Conservation (phyloP, 2,797 vertebrate species). For the Sus cebifrons region DNA sequence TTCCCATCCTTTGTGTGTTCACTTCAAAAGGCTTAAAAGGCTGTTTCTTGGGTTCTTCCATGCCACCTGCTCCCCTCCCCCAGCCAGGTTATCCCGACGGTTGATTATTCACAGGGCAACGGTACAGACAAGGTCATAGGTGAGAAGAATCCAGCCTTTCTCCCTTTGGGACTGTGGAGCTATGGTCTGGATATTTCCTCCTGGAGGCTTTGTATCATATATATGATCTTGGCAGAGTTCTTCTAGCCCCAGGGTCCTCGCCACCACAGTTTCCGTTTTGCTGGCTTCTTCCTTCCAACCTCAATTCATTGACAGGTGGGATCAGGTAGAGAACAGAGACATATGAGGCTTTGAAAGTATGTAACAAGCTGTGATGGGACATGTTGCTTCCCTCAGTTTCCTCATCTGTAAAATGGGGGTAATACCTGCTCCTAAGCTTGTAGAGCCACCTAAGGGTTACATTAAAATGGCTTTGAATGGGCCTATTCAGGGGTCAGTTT, state of each 20-base stretch:
- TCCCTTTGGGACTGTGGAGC: neutral
- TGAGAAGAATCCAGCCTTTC: neutral
- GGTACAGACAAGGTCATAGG: neutral
- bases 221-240: neutral
- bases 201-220: neutral
- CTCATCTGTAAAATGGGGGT: neutral
- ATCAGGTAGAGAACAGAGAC: neutral
- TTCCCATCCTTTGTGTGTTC: neutral
- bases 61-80: neutral
- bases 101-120: neutral
- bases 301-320: neutral
- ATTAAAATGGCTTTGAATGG: conserved; percentile 23
- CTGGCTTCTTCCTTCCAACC: neutral
- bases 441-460: neutral
- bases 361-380: neutral
- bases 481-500: neutral
- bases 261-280: neutral
- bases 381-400: neutral
- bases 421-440: neutral
- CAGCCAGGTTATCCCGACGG: too few relatives aligned
- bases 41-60: neutral
- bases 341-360: neutral
- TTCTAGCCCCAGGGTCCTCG: neutral
- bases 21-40: neutral
- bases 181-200: neutral